A percentile compares a stretch with the other conserved stretches of the same genome.
Conservation (phyloP, 2,888 invertebrate genomes). For the Coelopa pilipes region DNA sequence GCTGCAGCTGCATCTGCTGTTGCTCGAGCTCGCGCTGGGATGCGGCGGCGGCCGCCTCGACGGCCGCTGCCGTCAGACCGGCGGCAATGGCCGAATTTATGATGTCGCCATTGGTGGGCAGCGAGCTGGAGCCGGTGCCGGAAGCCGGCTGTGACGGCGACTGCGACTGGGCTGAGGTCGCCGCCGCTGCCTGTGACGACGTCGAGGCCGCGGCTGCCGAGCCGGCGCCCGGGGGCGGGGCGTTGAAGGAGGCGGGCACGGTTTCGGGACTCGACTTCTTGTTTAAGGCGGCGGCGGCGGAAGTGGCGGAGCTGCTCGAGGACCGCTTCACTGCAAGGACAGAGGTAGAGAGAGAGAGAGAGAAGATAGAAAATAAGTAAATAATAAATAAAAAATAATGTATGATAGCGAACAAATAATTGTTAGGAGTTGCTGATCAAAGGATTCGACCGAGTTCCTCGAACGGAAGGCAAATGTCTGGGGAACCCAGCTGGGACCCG, state of each 20-base stretch:
- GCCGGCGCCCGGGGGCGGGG: slow-evolving; percentile 44
- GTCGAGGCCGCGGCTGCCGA: slow-evolving; percentile 19
- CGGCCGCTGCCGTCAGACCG: slow-evolving; percentile 54
- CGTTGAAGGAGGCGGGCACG: slow-evolving; percentile 59
- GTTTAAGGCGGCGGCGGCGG: slow-evolving; percentile 46
- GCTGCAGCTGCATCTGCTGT: slow-evolving; percentile 42
- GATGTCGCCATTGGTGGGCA: slow-evolving; percentile 57
- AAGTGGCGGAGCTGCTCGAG: slow-evolving; percentile 43
- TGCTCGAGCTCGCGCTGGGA: slow-evolving; percentile 51
- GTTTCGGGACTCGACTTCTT: slow-evolving; percentile 63
- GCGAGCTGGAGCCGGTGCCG: slow-evolving; percentile 44
- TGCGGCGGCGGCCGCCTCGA: slow-evolving; percentile 57
- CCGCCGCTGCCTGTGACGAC: slow-evolving; percentile 7
- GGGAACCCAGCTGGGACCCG: too few relatives aligned
- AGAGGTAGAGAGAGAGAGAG: not conserved
- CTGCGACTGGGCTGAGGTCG: not conserved
- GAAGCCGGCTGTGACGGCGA: slow-evolving; percentile 25
- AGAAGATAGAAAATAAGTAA: slow-evolving; percentile 9
- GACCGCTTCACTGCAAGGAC: slow-evolving; percentile 54
- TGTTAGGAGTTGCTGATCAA: not conserved
- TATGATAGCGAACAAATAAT: not conserved
- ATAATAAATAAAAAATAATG: slow-evolving; percentile 2
- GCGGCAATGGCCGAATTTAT: slow-evolving; percentile 51
- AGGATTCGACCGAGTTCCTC: too few relatives aligned
- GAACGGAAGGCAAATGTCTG: too few relatives aligned